Base-by-base conservation (phyloP, 2,797 vertebrate genomes). In the Adelosebastes latens region DNA sequence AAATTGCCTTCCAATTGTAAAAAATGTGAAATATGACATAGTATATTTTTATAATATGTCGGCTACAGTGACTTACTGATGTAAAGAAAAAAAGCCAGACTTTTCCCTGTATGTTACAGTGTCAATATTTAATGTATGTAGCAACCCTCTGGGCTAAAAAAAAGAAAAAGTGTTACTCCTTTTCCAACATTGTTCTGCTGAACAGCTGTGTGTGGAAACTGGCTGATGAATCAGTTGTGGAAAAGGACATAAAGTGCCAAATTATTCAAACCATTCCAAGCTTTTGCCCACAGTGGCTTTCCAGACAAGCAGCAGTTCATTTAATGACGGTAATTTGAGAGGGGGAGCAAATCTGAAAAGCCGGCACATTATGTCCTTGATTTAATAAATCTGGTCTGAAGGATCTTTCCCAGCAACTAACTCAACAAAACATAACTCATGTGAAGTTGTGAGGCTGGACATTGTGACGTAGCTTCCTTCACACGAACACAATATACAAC, bases 21-120 rank as follows among this genome's bases (percentile, higher is more conserved):
- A 90, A 88, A 87, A 92, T 60, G 85, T 88, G 84, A 87, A 90
- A 92, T 92, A 91, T 86, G 76, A 91, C 71, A 92, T 80, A 87
- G 46, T 90, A 88, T 94, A 95, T 93, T 94, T 94, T 94, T 95
- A 84, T 95, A 93, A 89, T 77, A 79, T 89, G 87, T 91, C 72
- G 62, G 68, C 75, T 79, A 71, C 56, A 72, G 86, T 86, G 84
- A 87, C 83, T 87, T 89, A 81, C 85, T 70, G 73, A 89, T 11
- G 36, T 68, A 71, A 82, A 85, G 42, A 80, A 82, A 77, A 80
- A 83, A 77, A 85, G 79, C 64, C 72, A 84, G 77, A 88, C 52
- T 75, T 79, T 71, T 87, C 73, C 83, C 82, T 82, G 83, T 93
- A 78, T 89, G 92, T 90, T 84, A 75, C 77, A 73, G 81, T 89